phyloP scores from a whole-genome alignment of 2,888 invertebrate species.

The Andrena trimmerana region DNA sequence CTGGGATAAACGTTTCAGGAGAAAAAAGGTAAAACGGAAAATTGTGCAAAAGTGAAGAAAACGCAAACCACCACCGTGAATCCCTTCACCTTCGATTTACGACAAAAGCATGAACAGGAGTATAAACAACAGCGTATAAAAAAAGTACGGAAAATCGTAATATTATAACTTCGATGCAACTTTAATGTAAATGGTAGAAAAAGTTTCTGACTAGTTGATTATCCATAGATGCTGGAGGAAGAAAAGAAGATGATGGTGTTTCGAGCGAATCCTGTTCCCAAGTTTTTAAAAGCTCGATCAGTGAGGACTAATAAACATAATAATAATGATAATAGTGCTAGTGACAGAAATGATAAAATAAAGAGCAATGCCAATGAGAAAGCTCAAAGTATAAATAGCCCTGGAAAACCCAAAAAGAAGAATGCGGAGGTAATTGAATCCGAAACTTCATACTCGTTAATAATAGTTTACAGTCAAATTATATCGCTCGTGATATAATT shows the following conservation, averaged over 20 bases:
- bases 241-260: constrained; percentile 20
- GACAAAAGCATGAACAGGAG: neutral
- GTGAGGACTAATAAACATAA: neutral
- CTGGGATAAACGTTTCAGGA: constrained; percentile 7
- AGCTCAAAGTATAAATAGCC: neutral
- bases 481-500: neutral
- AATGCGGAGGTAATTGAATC: constrained; percentile 18
- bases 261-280: constrained; percentile 36
- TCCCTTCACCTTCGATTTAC: constrained; percentile 9
- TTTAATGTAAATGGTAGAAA: neutral
- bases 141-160: constrained; percentile 15
- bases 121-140: constrained; percentile 14
- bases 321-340: neutral
- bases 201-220: neutral
- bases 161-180: too few species aligned
- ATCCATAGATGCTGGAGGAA: constrained; percentile 9
- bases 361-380: neutral
- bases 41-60: neutral
- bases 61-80: neutral
- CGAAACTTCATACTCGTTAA: neutral
- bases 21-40: neutral
- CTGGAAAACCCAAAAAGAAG: neutral
- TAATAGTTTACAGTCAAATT: neutral
- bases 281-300: constrained; percentile 18
- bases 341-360: neutral